Evolutionary conservation across 2,797 vertebrate genomes (phyloP).

Genomic region (Capromys pilorides): DNA sequence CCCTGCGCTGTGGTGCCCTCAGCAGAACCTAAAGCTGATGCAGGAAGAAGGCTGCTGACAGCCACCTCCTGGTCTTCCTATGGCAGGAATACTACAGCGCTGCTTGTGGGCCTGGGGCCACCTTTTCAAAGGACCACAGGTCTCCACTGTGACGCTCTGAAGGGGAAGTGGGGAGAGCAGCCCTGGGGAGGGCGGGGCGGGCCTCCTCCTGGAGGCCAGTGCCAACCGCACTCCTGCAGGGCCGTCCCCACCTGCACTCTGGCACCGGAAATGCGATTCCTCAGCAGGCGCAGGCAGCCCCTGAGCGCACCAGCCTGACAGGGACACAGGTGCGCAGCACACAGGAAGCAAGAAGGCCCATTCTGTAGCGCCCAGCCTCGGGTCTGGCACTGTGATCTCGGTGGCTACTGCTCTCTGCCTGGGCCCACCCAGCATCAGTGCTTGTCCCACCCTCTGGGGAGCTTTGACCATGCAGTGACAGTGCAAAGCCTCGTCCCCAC

Average conservation of each 20-base stretch:
- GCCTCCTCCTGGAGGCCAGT: rapidly evolving
- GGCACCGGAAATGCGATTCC: rapidly evolving
- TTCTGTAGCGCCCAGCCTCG: rapidly evolving
- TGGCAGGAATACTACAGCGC: rapidly evolving
- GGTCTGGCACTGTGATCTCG: rapidly evolving
- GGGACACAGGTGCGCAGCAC: rapidly evolving
- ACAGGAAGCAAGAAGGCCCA: neutral
- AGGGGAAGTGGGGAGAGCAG: neutral
- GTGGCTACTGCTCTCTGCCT: rapidly evolving
- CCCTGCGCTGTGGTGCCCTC: neutral
- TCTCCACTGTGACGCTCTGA: neutral
- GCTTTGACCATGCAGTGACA: rapidly evolving
- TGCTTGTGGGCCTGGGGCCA: rapidly evolving
- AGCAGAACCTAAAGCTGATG: rapidly evolving
- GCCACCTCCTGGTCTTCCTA: rapidly evolving
- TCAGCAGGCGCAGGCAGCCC: rapidly evolving
- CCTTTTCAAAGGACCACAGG: rapidly evolving
- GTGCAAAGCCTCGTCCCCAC: neutral
- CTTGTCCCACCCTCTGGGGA: rapidly evolving
- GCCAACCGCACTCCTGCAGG: rapidly evolving
- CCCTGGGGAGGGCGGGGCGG: rapidly evolving
- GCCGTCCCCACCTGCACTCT: rapidly evolving
- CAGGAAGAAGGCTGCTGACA: rapidly evolving
- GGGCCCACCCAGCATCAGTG: rapidly evolving
- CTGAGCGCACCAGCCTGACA: rapidly evolving